Conservation (phyloP, 2,888 invertebrate species). For the Euphydryas editha region DNA sequence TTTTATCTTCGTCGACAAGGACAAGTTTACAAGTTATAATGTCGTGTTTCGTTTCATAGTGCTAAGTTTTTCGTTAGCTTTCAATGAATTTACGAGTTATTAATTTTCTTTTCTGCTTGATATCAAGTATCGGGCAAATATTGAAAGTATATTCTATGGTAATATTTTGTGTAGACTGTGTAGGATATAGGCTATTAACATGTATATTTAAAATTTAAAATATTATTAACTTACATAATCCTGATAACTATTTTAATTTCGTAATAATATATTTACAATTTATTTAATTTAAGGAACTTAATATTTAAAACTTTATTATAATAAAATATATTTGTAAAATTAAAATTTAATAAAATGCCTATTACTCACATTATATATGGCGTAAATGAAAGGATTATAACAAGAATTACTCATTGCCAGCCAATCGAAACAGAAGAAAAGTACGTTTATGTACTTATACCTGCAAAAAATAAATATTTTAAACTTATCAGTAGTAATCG, state of each 20-base stretch:
- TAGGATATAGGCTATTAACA: no score
- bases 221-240: no score
- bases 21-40: constrained; percentile 14
- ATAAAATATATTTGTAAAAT: no score
- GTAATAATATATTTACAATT: no score
- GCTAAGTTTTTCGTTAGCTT: no score
- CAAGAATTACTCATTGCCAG: constrained; percentile 95
- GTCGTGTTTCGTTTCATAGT: constrained; percentile 12
- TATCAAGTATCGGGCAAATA: not conserved
- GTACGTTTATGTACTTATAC: constrained; percentile 91
- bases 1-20: constrained; percentile 11
- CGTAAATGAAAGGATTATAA: constrained; percentile 95
- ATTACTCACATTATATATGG: constrained; percentile 91
- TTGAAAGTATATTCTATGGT: not conserved
- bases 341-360: not conserved
- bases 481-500: not conserved
- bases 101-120: constrained; percentile 14
- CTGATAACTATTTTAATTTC: no score
- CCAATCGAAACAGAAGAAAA: constrained; percentile 95
- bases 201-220: no score
- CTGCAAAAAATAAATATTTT: constrained; percentile 67
- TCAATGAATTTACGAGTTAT: constrained; percentile 11
- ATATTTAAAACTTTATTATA: no score
- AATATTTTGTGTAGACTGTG: not conserved
- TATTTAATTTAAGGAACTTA: not conserved